Conservation (phyloP, 2,797 vertebrate species). For the Bradypodion pumilum region DNA sequence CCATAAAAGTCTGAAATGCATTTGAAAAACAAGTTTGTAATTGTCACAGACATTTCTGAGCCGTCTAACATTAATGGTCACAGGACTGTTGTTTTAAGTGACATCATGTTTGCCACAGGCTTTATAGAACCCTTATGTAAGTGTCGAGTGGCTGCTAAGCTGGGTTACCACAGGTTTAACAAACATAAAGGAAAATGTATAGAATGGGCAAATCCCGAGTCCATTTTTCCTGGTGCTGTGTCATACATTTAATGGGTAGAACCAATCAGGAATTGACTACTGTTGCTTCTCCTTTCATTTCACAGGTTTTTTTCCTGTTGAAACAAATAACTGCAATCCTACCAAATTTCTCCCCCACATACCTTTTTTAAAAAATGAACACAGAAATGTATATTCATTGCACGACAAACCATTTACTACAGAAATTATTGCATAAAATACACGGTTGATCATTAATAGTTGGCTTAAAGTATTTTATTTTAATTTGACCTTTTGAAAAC, state of each 20-base stretch:
- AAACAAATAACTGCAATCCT: neutral
- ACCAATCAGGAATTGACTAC: neutral
- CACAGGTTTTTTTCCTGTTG: neutral
- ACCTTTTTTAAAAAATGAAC: neutral
- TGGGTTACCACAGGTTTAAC: constrained; percentile 38
- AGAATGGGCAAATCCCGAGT: neutral
- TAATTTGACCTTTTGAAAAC: neutral
- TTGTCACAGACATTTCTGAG: constrained; percentile 63
- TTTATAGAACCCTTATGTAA: constrained; percentile 68
- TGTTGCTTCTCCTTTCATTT: no score
- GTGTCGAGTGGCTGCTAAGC: constrained; percentile 24
- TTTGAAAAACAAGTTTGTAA: constrained; percentile 67
- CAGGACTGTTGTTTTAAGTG: constrained; percentile 54
- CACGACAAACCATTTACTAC: neutral
- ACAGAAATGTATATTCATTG: neutral
- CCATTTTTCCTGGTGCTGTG: constrained; percentile 24
- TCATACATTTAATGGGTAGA: constrained; percentile 24
- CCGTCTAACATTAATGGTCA: constrained; percentile 59
- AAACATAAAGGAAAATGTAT: constrained; percentile 32
- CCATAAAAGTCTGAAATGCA: constrained; percentile 67
- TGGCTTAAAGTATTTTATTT: neutral
- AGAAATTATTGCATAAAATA: neutral
- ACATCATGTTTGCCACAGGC: constrained; percentile 54
- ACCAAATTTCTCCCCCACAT: neutral
- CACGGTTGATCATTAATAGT: neutral